Conservation (phyloP, 2,888 invertebrate species). For the Syrista parreyssii region DNA sequence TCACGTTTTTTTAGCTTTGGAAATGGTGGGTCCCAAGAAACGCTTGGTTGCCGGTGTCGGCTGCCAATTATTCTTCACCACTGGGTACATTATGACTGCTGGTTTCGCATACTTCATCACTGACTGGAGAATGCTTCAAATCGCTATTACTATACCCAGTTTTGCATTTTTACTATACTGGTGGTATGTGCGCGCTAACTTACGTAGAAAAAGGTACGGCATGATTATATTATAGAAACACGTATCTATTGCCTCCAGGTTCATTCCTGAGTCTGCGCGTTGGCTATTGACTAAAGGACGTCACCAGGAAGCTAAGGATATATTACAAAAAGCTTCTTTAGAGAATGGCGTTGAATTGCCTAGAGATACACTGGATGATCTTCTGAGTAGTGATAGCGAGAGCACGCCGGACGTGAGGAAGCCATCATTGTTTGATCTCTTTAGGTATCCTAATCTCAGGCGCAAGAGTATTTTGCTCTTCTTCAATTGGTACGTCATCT, state of each 20-base stretch:
- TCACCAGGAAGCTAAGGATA: slow-evolving; percentile 71
- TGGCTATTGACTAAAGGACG: slow-evolving; percentile 78
- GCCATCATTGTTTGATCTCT: slow-evolving; percentile 71
- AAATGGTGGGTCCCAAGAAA: slow-evolving; percentile 79
- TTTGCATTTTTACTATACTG: slow-evolving; percentile 76
- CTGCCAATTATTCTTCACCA: slow-evolving; percentile 80
- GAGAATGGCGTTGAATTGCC: slow-evolving; percentile 74
- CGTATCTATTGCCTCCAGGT: slow-evolving; percentile 56
- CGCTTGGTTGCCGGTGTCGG: slow-evolving; percentile 78
- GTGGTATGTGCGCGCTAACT: slow-evolving; percentile 67
- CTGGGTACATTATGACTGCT: slow-evolving; percentile 78
- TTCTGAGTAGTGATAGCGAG: slow-evolving; percentile 67
- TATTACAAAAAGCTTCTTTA: slow-evolving; percentile 74
- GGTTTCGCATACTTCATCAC: slow-evolving; percentile 75
- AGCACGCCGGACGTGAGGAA: slow-evolving; percentile 59
- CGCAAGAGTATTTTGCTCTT: slow-evolving; percentile 76
- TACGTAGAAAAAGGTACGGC: neutral
- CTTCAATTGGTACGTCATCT: slow-evolving; percentile 75
- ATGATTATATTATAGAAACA: neutral
- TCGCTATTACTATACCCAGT: slow-evolving; percentile 77
- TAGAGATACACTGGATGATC: slow-evolving; percentile 68
- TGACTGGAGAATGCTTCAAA: slow-evolving; percentile 78
- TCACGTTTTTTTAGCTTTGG: slow-evolving; percentile 67
- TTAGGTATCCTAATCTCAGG: slow-evolving; percentile 74
- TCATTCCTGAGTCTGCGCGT: slow-evolving; percentile 80